These are phyloP conservation scores for Mycalesis mineus DNA, from an alignment of 2,888 invertebrate genomes.

Conservation along the genomic window DNA sequence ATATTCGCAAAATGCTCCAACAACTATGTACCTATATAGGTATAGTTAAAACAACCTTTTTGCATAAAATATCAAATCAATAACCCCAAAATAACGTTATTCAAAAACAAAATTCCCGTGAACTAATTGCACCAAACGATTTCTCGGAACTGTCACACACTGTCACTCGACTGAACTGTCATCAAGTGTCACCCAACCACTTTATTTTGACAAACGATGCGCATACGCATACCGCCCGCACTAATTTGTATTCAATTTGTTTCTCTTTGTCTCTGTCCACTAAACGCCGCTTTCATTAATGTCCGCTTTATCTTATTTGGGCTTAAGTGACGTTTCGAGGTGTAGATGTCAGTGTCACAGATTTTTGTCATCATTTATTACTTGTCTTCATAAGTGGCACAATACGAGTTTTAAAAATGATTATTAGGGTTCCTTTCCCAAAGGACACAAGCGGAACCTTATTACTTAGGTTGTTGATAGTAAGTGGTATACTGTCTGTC, in stretches of 20 bases:
- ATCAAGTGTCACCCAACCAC: slow-evolving; percentile 31
- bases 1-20: too few species aligned
- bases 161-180: slow-evolving; percentile 26
- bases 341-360: slow-evolving; percentile 10
- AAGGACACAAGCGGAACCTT: too few species aligned
- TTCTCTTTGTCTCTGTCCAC: slow-evolving; percentile 29
- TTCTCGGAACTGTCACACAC: slow-evolving; percentile 9
- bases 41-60: too few species aligned
- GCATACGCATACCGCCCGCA: slow-evolving; percentile 33
- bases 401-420: too few species aligned
- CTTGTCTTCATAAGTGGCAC: background rate
- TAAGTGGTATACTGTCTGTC: too few species aligned
- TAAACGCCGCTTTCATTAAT: slow-evolving; percentile 30
- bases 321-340: slow-evolving; percentile 29
- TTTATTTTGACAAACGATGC: slow-evolving; percentile 43
- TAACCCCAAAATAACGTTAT: background rate
- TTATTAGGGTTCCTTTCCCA: too few species aligned
- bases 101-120: background rate
- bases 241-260: slow-evolving; percentile 35
- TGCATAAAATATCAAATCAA: too few species aligned
- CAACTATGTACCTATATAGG: too few species aligned
- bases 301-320: slow-evolving; percentile 36
- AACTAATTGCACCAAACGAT: slow-evolving; percentile 6
- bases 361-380: background rate
- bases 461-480: too few species aligned